Base-by-base conservation (phyloP, 2,888 invertebrate species). In the Cheilosia variabilis region DNA sequence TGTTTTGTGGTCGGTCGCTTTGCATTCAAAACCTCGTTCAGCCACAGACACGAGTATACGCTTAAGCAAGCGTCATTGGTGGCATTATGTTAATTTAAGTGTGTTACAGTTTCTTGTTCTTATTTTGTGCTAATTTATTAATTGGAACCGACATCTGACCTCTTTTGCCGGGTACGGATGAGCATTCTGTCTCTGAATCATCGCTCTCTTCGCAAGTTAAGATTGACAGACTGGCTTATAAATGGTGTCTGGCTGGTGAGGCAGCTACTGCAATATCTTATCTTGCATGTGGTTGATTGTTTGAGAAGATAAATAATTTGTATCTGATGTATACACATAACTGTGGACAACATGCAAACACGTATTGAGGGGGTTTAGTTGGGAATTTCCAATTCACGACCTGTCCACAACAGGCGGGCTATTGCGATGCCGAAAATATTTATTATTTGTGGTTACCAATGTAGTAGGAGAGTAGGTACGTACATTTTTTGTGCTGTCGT, bases 91-190 rank as follows among this genome's bases (percentile, higher is more conserved):
- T 86, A 86, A 86, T 86, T 86, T 72, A 41, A 81, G 68, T 72
- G 65, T 84, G 81, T 81, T 86, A 81, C 77, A 86, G 45, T 81
- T 80, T 15, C 52, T 47, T 68, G 34, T 43, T 22, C 4, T 53
- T 50, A 47, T 31, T 65, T 53, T 53, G 87, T 88, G 87, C 88
- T 89, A 89, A 89, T 89, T 89, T 89, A 89, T 88, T 88, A 88
- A 87, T 87, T 76, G 88, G 88, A 89, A 88, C 89, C 83, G 88
- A 88, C 88, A 87, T 88, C 88, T 90, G 90, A 90, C 91, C 91
- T 88, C 87, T 89, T 86, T 86, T 63, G 71, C 75, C 75, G 65
- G 69, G 47, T 71, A 17, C 45, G 84, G 84, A 84, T 80, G 80
- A 86, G 72, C 77, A 72, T 72, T 81, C 41, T 72, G 62, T 72